phyloP scores from a whole-genome alignment of 92 coral and sea anemone species.

The Micromussa lordhowensis region DNA sequence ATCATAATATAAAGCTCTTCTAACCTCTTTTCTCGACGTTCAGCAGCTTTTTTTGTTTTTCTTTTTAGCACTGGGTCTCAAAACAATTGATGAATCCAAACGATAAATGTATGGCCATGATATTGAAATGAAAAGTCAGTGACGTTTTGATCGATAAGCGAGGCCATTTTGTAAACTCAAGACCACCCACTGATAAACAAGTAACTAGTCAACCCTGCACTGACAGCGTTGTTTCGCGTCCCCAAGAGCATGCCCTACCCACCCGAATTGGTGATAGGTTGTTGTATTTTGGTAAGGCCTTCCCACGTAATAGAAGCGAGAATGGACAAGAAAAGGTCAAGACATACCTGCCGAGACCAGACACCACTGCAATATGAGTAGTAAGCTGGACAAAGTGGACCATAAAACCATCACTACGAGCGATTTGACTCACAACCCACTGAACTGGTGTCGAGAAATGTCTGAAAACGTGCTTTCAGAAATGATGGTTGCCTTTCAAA shows the following conservation, averaged over 20 bases:
- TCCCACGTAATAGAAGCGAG: background rate
- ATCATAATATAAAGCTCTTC: background rate
- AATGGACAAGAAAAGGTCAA: background rate
- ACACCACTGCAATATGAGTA: slow-evolving; percentile 28
- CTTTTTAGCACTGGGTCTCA: background rate
- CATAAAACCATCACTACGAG: slow-evolving; percentile 15
- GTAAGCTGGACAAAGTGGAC: background rate
- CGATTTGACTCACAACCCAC: background rate
- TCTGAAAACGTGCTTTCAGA: background rate
- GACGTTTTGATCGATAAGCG: background rate
- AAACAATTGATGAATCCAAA: background rate
- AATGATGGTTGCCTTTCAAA: background rate
- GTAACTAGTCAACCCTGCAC: background rate
- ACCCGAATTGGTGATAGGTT: background rate
- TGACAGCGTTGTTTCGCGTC: background rate
- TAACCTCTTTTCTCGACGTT: background rate
- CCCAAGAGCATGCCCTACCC: background rate
- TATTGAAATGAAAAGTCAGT: background rate
- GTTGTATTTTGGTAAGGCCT: background rate
- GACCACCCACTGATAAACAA: slow-evolving; percentile 1
- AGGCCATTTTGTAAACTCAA: background rate
- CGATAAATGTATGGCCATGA: too few species aligned
- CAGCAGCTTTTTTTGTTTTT: background rate
- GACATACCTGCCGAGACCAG: slow-evolving; percentile 22
- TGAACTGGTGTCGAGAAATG: background rate